A percentile compares a stretch with the other conserved stretches of the same genome.
Evolutionary conservation across 2,888 invertebrate genomes (phyloP).

Genomic region (Drosophila multiciliata): DNA sequence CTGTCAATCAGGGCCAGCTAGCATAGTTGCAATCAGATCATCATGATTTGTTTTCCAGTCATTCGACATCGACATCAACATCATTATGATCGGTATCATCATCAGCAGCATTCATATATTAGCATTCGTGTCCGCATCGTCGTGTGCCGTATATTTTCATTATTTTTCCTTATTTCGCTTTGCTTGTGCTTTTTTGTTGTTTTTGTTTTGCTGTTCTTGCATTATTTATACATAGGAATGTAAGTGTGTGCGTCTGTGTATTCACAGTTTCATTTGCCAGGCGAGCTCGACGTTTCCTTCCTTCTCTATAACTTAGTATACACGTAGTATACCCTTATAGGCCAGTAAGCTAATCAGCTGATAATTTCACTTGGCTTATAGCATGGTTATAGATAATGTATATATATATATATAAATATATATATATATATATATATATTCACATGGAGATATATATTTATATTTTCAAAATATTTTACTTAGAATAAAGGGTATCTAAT

Average conservation of each 20-base stretch:
- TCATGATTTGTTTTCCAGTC: slow-evolving; percentile 14
- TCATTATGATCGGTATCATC: slow-evolving; percentile 24
- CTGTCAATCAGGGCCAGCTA: neutral
- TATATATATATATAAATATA: neutral
- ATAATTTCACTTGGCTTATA: neutral
- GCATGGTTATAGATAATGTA: neutral
- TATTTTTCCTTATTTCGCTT: slow-evolving; percentile 19
- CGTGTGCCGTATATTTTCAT: slow-evolving; percentile 33
- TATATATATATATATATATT: neutral
- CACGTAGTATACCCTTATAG: slow-evolving; percentile 23
- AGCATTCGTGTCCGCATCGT: slow-evolving; percentile 39
- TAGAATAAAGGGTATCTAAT: neutral
- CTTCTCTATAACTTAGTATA: slow-evolving; percentile 28
- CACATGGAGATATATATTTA: neutral
- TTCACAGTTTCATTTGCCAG: slow-evolving; percentile 43
- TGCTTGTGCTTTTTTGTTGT: slow-evolving; percentile 3
- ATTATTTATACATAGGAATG: slow-evolving; percentile 30
- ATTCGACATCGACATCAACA: slow-evolving; percentile 4
- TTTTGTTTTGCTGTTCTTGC: slow-evolving; percentile 6
- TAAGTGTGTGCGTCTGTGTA: slow-evolving; percentile 10
- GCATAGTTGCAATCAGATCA: neutral
- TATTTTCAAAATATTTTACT: too few species aligned
- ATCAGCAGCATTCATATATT: slow-evolving; percentile 10
- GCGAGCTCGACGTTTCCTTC: slow-evolving; percentile 20
- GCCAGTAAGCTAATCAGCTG: neutral